phyloP scores from a whole-genome alignment of 92 coral and sea anemone species.

The Bergia puertoricense region DNA sequence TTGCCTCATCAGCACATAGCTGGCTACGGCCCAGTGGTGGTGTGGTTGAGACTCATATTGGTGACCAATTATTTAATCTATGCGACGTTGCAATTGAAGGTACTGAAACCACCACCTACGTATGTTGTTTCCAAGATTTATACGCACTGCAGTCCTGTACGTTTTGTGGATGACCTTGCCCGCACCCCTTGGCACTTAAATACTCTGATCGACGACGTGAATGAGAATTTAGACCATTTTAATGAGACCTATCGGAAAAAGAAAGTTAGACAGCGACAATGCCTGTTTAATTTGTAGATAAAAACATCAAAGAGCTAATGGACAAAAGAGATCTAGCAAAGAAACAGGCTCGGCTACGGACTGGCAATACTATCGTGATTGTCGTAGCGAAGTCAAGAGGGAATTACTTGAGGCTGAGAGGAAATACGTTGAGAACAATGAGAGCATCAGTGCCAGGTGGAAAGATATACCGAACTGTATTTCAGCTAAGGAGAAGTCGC shows the following conservation, averaged over 20 bases:
- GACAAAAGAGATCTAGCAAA: slow-evolving; percentile 39
- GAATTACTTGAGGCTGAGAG: slow-evolving; percentile 53
- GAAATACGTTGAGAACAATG: slow-evolving; percentile 52
- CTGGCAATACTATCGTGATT: slow-evolving; percentile 47
- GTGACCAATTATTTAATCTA: slow-evolving; percentile 42
- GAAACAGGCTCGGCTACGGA: slow-evolving; percentile 53
- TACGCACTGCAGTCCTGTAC: slow-evolving; percentile 38
- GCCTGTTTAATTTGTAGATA: slow-evolving; percentile 45
- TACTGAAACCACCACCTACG: slow-evolving; percentile 27
- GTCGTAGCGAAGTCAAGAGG: slow-evolving; percentile 42
- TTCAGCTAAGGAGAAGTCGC: slow-evolving; percentile 43
- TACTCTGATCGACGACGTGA: slow-evolving; percentile 40
- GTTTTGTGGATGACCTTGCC: slow-evolving; percentile 41
- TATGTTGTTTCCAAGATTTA: slow-evolving; percentile 42
- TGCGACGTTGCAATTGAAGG: slow-evolving; percentile 35
- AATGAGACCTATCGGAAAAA: slow-evolving; percentile 23
- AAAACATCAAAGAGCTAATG: slow-evolving; percentile 49
- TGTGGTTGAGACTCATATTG: slow-evolving; percentile 19
- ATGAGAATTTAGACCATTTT: slow-evolving; percentile 45
- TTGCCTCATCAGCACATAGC: too few relatives aligned
- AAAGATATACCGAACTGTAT: slow-evolving; percentile 50
- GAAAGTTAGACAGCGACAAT: slow-evolving; percentile 46
- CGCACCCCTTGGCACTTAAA: slow-evolving; percentile 39
- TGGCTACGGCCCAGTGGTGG: slow-evolving; percentile 8
- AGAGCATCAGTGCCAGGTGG: slow-evolving; percentile 39